A percentile compares a stretch with the other conserved stretches of the same genome.
Evolutionary conservation across 2,797 vertebrate species (phyloP).

Genomic region (Sebastolobus altivelis): DNA sequence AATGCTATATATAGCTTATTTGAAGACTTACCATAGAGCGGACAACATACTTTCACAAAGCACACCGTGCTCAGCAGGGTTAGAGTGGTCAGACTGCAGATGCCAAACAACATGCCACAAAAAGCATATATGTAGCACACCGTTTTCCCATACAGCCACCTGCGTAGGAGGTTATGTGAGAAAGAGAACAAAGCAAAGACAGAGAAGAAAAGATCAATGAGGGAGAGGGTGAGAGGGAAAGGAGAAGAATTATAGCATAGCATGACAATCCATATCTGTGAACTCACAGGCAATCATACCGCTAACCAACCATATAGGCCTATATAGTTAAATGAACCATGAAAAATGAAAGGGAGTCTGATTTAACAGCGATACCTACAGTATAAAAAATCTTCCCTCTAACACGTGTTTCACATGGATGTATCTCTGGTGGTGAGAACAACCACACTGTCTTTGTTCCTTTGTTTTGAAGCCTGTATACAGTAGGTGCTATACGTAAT

Average conservation of each 20-base stretch:
- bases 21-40: constrained; percentile 84
- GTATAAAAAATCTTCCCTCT: not conserved
- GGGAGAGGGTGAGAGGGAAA: constrained; percentile 18
- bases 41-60: constrained; percentile 89
- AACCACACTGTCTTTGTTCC: not conserved
- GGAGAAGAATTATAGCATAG: constrained; percentile 21
- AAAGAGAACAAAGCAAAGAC: constrained; percentile 21
- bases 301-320: constrained; percentile 21
- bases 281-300: constrained; percentile 23
- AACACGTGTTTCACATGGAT: not conserved
- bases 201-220: constrained; percentile 43
- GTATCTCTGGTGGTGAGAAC: not conserved
- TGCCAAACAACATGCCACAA: constrained; percentile 87
- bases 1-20: constrained; percentile 8
- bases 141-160: constrained; percentile 83
- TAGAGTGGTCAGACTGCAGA: constrained; percentile 87
- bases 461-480: not conserved
- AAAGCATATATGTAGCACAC: constrained; percentile 84
- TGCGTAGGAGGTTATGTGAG: constrained; percentile 60
- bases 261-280: constrained; percentile 17
- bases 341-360: constrained; percentile 16
- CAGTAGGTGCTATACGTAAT: constrained; percentile 17
- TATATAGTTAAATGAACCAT: constrained; percentile 19
- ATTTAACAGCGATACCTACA: not conserved
- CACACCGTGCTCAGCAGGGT: constrained; percentile 88